phyloP scores from a whole-genome alignment of 2,797 vertebrate species.

The Poeciliopsis turneri region DNA sequence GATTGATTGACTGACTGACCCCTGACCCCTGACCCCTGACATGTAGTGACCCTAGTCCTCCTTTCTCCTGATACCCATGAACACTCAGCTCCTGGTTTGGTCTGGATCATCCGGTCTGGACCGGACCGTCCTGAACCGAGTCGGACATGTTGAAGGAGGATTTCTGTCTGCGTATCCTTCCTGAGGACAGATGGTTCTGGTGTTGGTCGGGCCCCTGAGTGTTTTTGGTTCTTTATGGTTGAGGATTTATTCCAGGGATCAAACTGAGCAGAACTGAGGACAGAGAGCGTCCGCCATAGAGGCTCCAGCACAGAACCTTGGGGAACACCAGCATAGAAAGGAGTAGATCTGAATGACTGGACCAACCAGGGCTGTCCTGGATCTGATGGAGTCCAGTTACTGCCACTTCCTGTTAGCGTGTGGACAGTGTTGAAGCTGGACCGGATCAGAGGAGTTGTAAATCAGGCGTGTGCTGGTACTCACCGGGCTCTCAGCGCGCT shows the following conservation, averaged over 20 bases:
- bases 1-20: no score
- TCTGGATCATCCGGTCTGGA: neutral
- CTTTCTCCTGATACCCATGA: neutral
- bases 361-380: neutral
- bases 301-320: neutral
- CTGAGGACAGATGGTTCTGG: neutral
- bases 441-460: neutral
- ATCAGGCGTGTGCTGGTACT: slow-evolving; percentile 34
- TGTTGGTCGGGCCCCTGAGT: neutral
- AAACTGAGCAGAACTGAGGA: neutral
- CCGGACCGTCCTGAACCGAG: no score
- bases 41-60: neutral
- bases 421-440: neutral
- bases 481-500: slow-evolving; percentile 70
- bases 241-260: neutral
- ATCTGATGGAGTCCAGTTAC: no score
- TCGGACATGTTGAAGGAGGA: neutral
- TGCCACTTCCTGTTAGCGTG: no score
- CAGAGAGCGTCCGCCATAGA: neutral
- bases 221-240: neutral
- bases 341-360: neutral
- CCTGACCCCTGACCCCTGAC: neutral
- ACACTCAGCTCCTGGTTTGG: neutral
- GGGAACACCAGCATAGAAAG: neutral
- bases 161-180: neutral